Evolutionary conservation across 53 echinoderm and acorn worm species (phyloP), one percentile per base, ranked within the genome.

Genomic region (Actinopyga echinites): DNA sequence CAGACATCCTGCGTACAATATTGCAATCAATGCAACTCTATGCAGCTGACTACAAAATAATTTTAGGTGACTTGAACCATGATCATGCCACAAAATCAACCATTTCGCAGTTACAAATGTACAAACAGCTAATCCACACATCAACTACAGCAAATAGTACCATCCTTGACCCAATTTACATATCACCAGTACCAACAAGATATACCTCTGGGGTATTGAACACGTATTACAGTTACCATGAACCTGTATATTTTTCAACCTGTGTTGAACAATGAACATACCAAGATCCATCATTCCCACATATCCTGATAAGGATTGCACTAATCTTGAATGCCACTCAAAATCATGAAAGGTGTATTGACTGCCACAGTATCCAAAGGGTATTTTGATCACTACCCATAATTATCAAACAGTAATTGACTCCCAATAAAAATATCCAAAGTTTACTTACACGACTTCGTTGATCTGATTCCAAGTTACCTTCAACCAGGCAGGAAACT

Each of bases 31-130:
- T 43, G 42, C 40, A 71, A 21, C 4, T 26, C 36, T 38, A 71
- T 36, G 36, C 35, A 22, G 38, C 73, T 37, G 73, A 71, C 25
- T 40, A 71, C 42, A 71, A 71, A 38, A 20, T 71, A 31, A 71
- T 71, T 22, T 23, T 71, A 21, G 73, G 73, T 71, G 73, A 71
- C 44, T 71, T 71, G 23, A 71, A 40, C 36, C 36, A 42, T 71
- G 73, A 71, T 21, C 44, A 33, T 44, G 23, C 21, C 6, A 42
- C n/a, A 71, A 19, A 15, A 20, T 1, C 42, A 43, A 31, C 65
- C 25, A 19, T 65, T 6, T 10, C 6, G 15, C 65, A 30, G 11
- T 30, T 65, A 30, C 30, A 65, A 65, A 8, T 2, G 8, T 29
- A 31, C 31, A 19, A 65, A 15, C 65, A 65, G 30, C 15, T 65